phyloP scores from a whole-genome alignment of 1,140 invertebrate species.

The Rhopalosiphum padi region DNA sequence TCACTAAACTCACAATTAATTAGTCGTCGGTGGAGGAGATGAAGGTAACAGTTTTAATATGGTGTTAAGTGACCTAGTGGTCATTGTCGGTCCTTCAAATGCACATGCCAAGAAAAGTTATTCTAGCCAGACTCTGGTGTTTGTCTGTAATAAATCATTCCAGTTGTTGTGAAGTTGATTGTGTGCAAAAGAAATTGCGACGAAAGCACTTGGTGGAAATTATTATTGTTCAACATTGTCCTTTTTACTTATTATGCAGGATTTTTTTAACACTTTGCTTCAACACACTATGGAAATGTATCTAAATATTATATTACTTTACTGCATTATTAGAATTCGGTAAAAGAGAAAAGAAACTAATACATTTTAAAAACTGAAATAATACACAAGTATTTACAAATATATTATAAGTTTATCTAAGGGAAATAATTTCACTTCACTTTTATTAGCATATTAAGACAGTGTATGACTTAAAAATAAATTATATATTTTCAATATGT shows the following conservation, averaged over 20 bases:
- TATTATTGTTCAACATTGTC: constrained; percentile 32
- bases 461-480: not conserved
- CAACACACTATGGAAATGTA: not conserved
- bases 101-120: constrained; percentile 53
- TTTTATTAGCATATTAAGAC: too few species aligned
- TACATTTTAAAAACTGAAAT: not conserved
- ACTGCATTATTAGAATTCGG: not conserved
- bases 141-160: constrained; percentile 49
- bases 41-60: constrained; percentile 34
- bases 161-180: constrained; percentile 31
- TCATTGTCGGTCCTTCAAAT: constrained; percentile 29
- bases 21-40: not conserved
- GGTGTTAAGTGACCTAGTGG: constrained; percentile 55
- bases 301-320: not conserved
- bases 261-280: constrained; percentile 15
- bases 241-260: not conserved
- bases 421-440: not conserved
- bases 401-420: not conserved
- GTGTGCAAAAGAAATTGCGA: constrained; percentile 34
- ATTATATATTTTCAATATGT: too few species aligned
- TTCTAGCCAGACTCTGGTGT: constrained; percentile 24
- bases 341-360: not conserved
- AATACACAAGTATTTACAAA: not conserved
- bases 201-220: constrained; percentile 20
- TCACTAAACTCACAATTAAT: constrained; percentile 29